Evolutionary conservation across 2,888 invertebrate genomes (phyloP), one percentile per base, ranked within the genome.

Genomic region (Pseudoips prasinana): DNA sequence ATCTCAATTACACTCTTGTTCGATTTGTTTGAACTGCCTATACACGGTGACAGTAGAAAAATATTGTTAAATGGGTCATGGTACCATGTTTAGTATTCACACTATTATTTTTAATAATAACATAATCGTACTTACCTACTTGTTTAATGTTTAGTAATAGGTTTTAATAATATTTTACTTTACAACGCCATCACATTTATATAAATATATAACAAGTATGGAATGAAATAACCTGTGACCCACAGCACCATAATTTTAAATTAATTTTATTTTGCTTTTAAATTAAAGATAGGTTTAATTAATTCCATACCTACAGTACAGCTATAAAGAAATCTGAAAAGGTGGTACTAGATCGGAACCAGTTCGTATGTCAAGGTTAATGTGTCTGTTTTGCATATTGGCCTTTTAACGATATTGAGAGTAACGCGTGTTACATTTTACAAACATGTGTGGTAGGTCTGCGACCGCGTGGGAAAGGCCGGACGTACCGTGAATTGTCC

Each of bases 381-480:
- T 69, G 30, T 54, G 66, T 60, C 60, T 65, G 64, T 68, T 79
- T 78, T 71, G 69, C 77, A 78, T 80, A 76, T 72, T 76, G 79
- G 73, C 78, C 73, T 79, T 76, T 72, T 69, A 71, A 65, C 55
- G 66, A 66, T 70, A 68, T 61, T 65, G 58, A 64, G 63, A 61
- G 61, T 67, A 58, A 64, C 42, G 40, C 58, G 39, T 47, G 47
- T 40, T 51, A 49, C 51, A 51, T 58, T 44, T 59, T 43, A 53
- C 43, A 62, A 64, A 61, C 58, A 68, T 72, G 34, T 60, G 66
- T 46, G 48, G 59, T 57, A 59, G 69, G 74, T 73, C 63, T 55
- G 66, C 69, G 77, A 73, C 73, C 72, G 75, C 82, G 82, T 83
- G 84, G 75, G 84, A 84, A 80, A 71, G 58, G 51, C 55, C 65